phyloP scores from a whole-genome alignment of 2,888 invertebrate species.

The Athripsodes cinereus region DNA sequence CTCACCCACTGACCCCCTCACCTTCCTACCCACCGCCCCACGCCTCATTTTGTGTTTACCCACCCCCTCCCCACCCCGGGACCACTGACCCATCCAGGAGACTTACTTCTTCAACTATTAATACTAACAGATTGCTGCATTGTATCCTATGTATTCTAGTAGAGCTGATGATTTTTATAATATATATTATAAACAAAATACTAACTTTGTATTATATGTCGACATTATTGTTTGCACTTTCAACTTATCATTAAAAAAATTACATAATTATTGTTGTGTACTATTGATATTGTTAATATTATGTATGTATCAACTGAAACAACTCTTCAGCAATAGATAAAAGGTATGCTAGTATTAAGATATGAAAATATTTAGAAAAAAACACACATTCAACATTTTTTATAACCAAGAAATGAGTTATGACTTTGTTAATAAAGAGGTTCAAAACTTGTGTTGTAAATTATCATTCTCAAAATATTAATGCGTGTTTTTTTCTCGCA shows the following conservation, averaged over 20 bases:
- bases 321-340: too few species aligned
- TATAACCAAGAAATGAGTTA: too few species aligned
- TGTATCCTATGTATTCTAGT: slow-evolving; percentile 12
- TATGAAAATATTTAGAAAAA: too few species aligned
- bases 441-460: too few species aligned
- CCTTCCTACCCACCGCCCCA: slow-evolving; percentile 36
- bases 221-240: slow-evolving; percentile 23
- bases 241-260: slow-evolving; percentile 8
- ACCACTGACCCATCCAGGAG: slow-evolving; percentile 17
- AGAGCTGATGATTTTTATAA: slow-evolving; percentile 1
- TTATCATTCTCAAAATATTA: too few species aligned
- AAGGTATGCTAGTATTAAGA: too few species aligned
- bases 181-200: background rate
- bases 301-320: too few species aligned
- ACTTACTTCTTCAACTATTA: slow-evolving; percentile 21
- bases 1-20: slow-evolving; percentile 50
- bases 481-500: too few species aligned
- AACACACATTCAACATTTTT: too few species aligned
- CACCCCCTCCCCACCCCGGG: slow-evolving; percentile 4
- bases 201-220: background rate
- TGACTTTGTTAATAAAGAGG: too few species aligned
- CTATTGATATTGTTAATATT: too few species aligned
- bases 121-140: slow-evolving; percentile 17
- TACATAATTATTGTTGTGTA: too few species aligned
- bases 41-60: background rate